These are phyloP conservation scores for Acrobasis suavella DNA, from an alignment of 2,888 invertebrate species.

Conservation along the genomic window DNA sequence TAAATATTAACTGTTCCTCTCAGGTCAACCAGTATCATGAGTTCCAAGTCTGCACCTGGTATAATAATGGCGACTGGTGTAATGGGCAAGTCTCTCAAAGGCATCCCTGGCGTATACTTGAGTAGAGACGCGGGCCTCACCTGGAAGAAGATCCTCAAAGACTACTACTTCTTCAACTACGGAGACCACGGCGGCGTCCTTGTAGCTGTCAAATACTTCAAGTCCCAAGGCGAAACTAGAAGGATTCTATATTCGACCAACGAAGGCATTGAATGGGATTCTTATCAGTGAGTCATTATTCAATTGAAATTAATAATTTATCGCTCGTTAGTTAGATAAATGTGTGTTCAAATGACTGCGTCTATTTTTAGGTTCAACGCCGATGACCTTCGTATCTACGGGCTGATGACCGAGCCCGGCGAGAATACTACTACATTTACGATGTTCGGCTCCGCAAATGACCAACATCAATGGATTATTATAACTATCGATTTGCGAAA, in stretches of 20 bases:
- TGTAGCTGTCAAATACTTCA: slow-evolving; percentile 92
- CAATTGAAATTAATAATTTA: slow-evolving; percentile 26
- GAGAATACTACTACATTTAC: slow-evolving; percentile 96
- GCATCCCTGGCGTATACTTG: slow-evolving; percentile 90
- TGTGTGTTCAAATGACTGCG: slow-evolving; percentile 27
- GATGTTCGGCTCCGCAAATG: slow-evolving; percentile 92
- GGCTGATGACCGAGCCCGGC: slow-evolving; percentile 96
- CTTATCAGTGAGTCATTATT: slow-evolving; percentile 74
- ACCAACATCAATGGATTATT: slow-evolving; percentile 93
- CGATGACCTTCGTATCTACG: slow-evolving; percentile 91
- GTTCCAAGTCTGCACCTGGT: slow-evolving; percentile 93
- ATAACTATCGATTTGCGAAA: slow-evolving; percentile 85
- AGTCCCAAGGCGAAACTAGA: slow-evolving; percentile 88
- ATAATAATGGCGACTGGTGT: slow-evolving; percentile 94
- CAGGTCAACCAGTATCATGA: slow-evolving; percentile 90
- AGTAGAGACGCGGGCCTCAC: slow-evolving; percentile 91
- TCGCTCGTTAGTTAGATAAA: slow-evolving; percentile 31
- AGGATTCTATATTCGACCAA: slow-evolving; percentile 92
- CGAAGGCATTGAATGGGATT: slow-evolving; percentile 92
- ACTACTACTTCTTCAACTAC: slow-evolving; percentile 92
- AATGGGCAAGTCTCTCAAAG: slow-evolving; percentile 89
- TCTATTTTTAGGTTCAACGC: slow-evolving; percentile 83
- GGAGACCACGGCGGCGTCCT: slow-evolving; percentile 96
- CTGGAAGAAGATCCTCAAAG: slow-evolving; percentile 91
- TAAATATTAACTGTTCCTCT: slow-evolving; percentile 32